Percentiles rank a stretch among this genome's conserved stretches.
Conservation (phyloP, 2,797 vertebrate genomes). For the Oceanodroma leucorhoa region DNA sequence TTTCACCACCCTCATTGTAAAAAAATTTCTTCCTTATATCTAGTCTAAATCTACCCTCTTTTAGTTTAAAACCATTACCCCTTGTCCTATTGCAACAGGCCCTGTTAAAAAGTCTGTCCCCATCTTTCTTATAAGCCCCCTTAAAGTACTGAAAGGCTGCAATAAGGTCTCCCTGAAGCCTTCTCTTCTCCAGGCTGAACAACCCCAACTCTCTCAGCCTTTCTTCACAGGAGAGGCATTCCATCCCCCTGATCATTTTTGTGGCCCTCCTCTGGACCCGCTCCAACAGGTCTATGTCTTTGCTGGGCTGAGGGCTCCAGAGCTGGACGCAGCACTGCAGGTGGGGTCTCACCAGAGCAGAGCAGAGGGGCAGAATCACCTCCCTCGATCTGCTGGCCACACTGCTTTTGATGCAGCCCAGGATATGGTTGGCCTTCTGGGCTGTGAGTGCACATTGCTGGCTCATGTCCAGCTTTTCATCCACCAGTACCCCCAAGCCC, state of each 20-base stretch:
- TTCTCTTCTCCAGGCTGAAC: neutral
- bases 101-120: neutral
- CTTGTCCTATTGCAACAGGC: neutral
- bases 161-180: neutral
- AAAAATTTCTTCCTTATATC: neutral
- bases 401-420: neutral
- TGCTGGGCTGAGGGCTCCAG: neutral
- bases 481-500: neutral
- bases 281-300: rapidly evolving
- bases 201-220: neutral
- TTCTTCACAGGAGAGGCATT: rapidly evolving
- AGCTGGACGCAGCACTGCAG: neutral
- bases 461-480: neutral
- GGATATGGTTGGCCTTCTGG: neutral
- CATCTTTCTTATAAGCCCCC: neutral
- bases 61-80: neutral
- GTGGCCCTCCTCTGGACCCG: neutral
- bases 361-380: neutral
- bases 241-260: neutral
- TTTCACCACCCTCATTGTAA: neutral
- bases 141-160: neutral
- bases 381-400: neutral
- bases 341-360: neutral
- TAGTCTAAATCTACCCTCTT: neutral
- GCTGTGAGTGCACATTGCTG: rapidly evolving